Percentiles rank a stretch among this genome's conserved stretches.
Evolutionary conservation across 2,797 vertebrate species (phyloP).

Genomic region (Chelidonichthys spinosus): DNA sequence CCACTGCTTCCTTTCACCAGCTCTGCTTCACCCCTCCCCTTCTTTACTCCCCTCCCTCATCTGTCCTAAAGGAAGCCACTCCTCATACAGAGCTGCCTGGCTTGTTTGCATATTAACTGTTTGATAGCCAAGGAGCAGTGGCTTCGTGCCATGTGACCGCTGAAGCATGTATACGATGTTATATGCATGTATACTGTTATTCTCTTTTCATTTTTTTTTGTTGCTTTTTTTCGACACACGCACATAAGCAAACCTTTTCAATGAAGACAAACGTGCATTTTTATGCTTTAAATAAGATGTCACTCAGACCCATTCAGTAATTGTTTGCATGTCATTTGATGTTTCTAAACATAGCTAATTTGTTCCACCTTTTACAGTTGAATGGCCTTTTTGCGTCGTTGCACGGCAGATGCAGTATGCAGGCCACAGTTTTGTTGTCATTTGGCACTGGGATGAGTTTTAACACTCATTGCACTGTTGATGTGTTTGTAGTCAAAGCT

Average conservation of each 20-base stretch:
- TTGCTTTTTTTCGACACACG: constrained; percentile 1
- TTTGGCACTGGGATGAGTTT: neutral
- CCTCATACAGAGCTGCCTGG: constrained; percentile 68
- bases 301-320: neutral
- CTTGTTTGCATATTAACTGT: constrained; percentile 88
- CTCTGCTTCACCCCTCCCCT: constrained; percentile 52
- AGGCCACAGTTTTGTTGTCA: neutral
- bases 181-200: constrained; percentile 24
- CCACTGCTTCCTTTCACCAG: constrained; percentile 61
- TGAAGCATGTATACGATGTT: constrained; percentile 53
- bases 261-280: neutral
- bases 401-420: neutral
- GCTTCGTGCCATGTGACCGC: constrained; percentile 73
- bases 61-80: constrained; percentile 73
- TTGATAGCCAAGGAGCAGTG: constrained; percentile 78
- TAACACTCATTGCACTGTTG: neutral
- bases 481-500: constrained; percentile 10
- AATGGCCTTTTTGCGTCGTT: neutral
- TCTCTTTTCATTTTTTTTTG: constrained; percentile 3
- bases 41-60: constrained; percentile 62
- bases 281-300: neutral
- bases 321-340: neutral
- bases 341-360: neutral
- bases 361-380: neutral
- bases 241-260: constrained; percentile 13